These are phyloP conservation scores for Hyperoplus lanceolatus DNA, from an alignment of 2,797 vertebrate species.

Conservation along the genomic window DNA sequence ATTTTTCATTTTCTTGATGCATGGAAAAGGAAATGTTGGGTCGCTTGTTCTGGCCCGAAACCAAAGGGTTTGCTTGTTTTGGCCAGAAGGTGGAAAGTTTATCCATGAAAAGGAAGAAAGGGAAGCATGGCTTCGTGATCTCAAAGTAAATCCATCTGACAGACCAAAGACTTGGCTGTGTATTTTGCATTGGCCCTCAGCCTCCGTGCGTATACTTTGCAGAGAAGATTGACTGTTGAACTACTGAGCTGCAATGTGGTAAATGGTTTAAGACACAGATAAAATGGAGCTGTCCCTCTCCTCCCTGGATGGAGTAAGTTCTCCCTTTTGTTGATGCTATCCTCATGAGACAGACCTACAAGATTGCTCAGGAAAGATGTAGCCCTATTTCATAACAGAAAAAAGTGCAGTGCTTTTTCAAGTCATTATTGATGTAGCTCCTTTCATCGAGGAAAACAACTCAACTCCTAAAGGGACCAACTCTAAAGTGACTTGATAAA, in stretches of 20 bases:
- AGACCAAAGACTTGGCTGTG: constrained; percentile 53
- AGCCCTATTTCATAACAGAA: constrained; percentile 13
- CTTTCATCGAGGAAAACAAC: constrained; percentile 27
- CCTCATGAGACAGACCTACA: constrained; percentile 23
- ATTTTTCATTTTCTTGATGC: neutral
- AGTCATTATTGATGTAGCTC: constrained; percentile 32
- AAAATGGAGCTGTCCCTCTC: constrained; percentile 36
- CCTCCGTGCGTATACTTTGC: constrained; percentile 4
- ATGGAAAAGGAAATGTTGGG: neutral
- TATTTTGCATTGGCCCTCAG: constrained; percentile 15
- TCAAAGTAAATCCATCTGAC: constrained; percentile 49
- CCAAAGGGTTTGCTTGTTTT: constrained; percentile 60
- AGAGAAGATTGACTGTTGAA: constrained; percentile 38
- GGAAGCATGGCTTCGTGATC: constrained; percentile 21
- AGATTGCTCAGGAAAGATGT: neutral
- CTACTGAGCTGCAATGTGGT: constrained; percentile 42
- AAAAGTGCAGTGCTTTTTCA: neutral
- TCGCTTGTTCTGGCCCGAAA: constrained; percentile 24
- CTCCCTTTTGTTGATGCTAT: constrained; percentile 29
- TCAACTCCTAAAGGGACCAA: constrained; percentile 5
- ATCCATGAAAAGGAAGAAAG: constrained; percentile 43
- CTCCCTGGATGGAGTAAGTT: constrained; percentile 20
- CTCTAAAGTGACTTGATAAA: constrained; percentile 9
- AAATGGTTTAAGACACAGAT: constrained; percentile 56
- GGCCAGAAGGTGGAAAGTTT: constrained; percentile 42